Conservation (phyloP, 2,888 invertebrate genomes). For the Abscondita cerata region DNA sequence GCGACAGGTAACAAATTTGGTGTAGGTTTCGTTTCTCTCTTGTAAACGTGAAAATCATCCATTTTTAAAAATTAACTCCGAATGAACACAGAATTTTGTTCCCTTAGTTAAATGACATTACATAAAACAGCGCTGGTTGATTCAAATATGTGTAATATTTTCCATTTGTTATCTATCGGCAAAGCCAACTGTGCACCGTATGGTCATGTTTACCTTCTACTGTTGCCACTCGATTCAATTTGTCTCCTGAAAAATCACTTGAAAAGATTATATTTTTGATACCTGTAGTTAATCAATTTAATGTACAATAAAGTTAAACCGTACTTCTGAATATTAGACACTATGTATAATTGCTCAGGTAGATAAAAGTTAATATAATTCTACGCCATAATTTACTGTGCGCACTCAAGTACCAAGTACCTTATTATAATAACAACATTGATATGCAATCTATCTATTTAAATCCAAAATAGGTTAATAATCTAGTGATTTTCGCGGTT, state of each 20-base stretch:
- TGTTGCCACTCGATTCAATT: constrained; percentile 17
- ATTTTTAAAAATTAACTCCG: constrained; percentile 24
- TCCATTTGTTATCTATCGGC: background rate
- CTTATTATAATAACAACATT: no score
- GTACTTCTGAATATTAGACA: no score
- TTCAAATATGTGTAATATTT: constrained; percentile 13
- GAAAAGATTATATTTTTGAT: constrained; percentile 8
- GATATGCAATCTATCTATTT: no score
- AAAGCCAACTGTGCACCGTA: constrained; percentile 24
- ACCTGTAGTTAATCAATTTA: background rate
- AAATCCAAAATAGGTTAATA: no score
- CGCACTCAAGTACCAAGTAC: no score
- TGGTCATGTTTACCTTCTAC: constrained; percentile 21
- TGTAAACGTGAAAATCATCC: constrained; percentile 43
- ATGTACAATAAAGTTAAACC: no score
- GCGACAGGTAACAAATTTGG: constrained; percentile 48
- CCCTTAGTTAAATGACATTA: constrained; percentile 22
- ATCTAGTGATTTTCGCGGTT: no score
- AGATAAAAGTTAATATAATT: no score
- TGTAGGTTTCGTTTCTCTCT: constrained; percentile 41
- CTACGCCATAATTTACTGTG: no score
- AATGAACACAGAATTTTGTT: constrained; percentile 39
- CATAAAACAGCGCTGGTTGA: constrained; percentile 38
- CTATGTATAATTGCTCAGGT: no score
- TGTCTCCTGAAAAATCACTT: background rate